Percentiles rank a stretch among this genome's conserved stretches.
phyloP scores from a whole-genome alignment of 2,888 invertebrate species.

The Camptogramma bilineatum region DNA sequence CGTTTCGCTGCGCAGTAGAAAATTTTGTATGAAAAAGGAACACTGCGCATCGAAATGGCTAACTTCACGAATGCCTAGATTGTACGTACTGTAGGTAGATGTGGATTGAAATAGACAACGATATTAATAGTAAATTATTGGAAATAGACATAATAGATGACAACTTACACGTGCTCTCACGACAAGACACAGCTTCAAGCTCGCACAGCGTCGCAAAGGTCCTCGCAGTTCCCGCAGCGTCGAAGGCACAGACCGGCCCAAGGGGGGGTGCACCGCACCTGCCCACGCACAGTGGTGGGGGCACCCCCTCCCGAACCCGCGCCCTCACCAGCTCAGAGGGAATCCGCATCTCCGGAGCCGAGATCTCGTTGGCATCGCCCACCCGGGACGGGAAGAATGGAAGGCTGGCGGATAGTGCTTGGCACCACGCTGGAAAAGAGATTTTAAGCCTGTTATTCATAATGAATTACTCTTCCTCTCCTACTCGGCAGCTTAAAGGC shows the following conservation, averaged over 20 bases:
- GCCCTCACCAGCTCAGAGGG: constrained; percentile 59
- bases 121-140: too few relatives aligned
- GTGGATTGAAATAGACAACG: too few relatives aligned
- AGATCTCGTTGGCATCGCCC: constrained; percentile 59
- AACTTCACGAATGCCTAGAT: too few relatives aligned
- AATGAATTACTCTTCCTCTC: too few relatives aligned
- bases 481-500: too few relatives aligned
- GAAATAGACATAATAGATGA: neutral
- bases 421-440: constrained; percentile 67
- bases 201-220: constrained; percentile 86
- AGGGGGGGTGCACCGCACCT: constrained; percentile 71
- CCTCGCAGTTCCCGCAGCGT: constrained; percentile 82
- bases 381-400: constrained; percentile 66
- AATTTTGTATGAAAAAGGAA: too few relatives aligned
- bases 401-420: constrained; percentile 65
- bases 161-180: constrained; percentile 85
- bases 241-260: constrained; percentile 86
- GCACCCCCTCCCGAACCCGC: constrained; percentile 73
- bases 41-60: too few relatives aligned
- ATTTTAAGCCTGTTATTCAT: neutral
- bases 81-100: too few relatives aligned
- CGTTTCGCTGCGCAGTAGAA: too few relatives aligned
- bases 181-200: constrained; percentile 84
- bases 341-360: constrained; percentile 51
- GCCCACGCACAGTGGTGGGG: constrained; percentile 75